Evolutionary conservation across 2,888 invertebrate species (phyloP).

Genomic region (Scaptomyza parva): DNA sequence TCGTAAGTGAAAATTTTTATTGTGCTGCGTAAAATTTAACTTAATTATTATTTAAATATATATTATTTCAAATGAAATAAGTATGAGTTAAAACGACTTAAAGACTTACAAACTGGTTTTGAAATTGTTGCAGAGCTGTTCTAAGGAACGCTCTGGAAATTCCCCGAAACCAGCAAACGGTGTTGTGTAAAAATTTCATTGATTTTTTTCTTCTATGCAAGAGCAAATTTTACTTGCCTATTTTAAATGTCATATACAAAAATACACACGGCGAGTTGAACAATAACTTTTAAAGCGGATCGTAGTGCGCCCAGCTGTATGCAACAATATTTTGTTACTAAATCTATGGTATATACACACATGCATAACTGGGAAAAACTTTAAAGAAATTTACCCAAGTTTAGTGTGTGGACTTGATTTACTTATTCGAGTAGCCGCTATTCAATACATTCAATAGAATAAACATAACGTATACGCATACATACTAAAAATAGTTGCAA

Average conservation of each 20-base stretch:
- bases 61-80: slow-evolving; percentile 16
- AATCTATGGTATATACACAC: slow-evolving; percentile 4
- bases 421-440: slow-evolving; percentile 19
- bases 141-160: slow-evolving; percentile 18
- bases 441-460: slow-evolving; percentile 13
- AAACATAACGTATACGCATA: slow-evolving; percentile 35
- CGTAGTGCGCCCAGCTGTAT: slow-evolving; percentile 34
- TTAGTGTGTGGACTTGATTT: slow-evolving; percentile 10
- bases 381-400: slow-evolving; percentile 8
- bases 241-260: slow-evolving; percentile 24
- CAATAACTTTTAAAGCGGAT: not conserved
- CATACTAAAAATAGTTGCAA: slow-evolving; percentile 72
- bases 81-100: slow-evolving; percentile 11
- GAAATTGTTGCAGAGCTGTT: slow-evolving; percentile 1
- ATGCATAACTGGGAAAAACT: not conserved
- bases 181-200: slow-evolving; percentile 78
- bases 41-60: slow-evolving; percentile 48
- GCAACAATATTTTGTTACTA: slow-evolving; percentile 36
- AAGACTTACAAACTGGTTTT: not conserved
- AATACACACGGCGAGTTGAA: not conserved
- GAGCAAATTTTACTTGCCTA: slow-evolving; percentile 22
- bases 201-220: slow-evolving; percentile 69
- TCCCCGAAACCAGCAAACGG: slow-evolving; percentile 33
- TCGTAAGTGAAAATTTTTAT: slow-evolving; percentile 82
- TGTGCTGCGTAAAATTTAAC: slow-evolving; percentile 59